Base-by-base conservation (phyloP, 1,140 invertebrate genomes). In the Eubasilissa regina region DNA sequence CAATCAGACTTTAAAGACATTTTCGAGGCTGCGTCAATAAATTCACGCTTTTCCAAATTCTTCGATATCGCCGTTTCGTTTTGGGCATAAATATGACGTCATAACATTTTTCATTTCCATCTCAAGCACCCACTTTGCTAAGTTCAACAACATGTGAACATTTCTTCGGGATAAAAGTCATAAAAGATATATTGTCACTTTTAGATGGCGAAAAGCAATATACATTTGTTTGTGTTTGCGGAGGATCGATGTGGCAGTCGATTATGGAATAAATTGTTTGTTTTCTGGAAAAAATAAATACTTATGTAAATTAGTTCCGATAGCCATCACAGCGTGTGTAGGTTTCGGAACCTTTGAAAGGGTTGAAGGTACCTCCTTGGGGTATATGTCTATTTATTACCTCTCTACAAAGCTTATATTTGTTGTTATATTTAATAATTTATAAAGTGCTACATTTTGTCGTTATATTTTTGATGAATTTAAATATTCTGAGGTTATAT, bases 1-100 rank as follows among this genome's bases (percentile, higher is more conserved):
- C 81, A 82, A 82, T 82, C 81, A 82, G 81, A 82, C 76, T 82
- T 82, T 77, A 75, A 78, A 48, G 81, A 82, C 81, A 74, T 77
- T 78, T 72, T 25, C 25, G 21, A 44, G 43, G 73, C 73, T 62
- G 48, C 68, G 75, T n/a, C 81, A 53, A 76, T 82, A 82, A 82
- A 82, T 82, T 78, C 66, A 25, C 58, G 60, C 60, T 48, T 66
- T 60, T 19, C 62, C 15, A 47, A 53, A 53, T 62, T 75, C 60
- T 12, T 35, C 60, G 51, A 60, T 58, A 62, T 47, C 56, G 17
- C 48, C 48, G 48, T 51, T 51, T 15, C 66, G 66, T 53, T 70
- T 51, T 8, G 47, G 19, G 17, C 13, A 53, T 70, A 70, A 70
- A 70, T 64, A 64, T 51, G 44, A 51, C 66, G 66, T 35, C 66